A percentile compares a stretch with the other conserved stretches of the same genome.
phyloP scores from a whole-genome alignment of 2,797 vertebrate species.

The Coccyzus lansbergi region DNA sequence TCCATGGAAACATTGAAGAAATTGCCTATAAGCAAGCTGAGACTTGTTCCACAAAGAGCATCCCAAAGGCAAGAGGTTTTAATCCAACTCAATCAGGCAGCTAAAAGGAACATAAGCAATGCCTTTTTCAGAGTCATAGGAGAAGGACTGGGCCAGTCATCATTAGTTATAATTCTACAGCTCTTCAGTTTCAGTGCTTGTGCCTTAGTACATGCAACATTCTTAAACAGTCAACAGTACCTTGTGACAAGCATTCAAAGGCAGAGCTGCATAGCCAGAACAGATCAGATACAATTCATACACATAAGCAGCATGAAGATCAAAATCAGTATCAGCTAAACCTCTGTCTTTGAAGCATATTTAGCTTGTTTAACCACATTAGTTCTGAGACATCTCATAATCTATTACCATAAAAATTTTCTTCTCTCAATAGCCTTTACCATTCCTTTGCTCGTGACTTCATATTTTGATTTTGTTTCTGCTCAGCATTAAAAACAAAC shows the following conservation, averaged over 20 bases:
- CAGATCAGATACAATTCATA: neutral
- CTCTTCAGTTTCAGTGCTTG: neutral
- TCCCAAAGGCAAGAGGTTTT: neutral
- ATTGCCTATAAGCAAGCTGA: neutral
- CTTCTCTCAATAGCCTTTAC: neutral
- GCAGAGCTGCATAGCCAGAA: neutral
- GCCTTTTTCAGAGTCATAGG: neutral
- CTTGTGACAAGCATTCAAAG: neutral
- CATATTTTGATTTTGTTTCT: neutral
- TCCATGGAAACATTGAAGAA: neutral
- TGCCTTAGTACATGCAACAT: neutral
- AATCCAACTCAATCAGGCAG: neutral
- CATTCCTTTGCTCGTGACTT: neutral
- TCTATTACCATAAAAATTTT: neutral
- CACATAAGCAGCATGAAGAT: neutral
- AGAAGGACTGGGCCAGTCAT: neutral
- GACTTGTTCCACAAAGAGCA: neutral
- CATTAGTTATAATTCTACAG: accelerated
- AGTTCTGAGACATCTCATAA: neutral
- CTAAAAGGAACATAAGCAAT: neutral
- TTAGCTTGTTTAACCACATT: neutral
- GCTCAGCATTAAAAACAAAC: neutral
- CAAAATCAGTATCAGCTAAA: neutral
- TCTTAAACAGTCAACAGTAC: neutral
- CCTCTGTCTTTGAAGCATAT: neutral